Evolutionary conservation across 2,888 invertebrate genomes (phyloP).

Genomic region (Platypus cylindrus): DNA sequence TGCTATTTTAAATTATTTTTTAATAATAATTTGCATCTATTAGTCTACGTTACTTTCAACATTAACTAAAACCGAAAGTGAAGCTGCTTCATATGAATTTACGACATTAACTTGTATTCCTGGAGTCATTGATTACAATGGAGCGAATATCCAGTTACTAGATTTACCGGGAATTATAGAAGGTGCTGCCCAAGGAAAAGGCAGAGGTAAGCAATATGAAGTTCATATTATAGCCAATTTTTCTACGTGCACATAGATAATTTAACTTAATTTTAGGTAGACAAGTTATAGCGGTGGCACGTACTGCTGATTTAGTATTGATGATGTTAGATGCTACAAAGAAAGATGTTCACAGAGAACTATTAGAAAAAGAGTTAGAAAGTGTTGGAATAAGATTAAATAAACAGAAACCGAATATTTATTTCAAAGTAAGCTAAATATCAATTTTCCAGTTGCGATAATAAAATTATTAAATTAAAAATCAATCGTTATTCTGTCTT

Average conservation of each 20-base stretch:
- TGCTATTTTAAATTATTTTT: too few species aligned
- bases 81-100: slow-evolving; percentile 96
- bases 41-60: slow-evolving; percentile 91
- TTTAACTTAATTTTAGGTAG: slow-evolving; percentile 21
- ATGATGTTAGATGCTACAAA: slow-evolving; percentile 99
- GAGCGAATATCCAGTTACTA: slow-evolving; percentile 94
- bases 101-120: slow-evolving; percentile 98
- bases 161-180: slow-evolving; percentile 99
- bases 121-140: slow-evolving; percentile 96
- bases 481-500: background rate
- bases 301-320: slow-evolving; percentile 93
- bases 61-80: slow-evolving; percentile 90
- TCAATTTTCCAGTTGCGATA: background rate
- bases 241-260: background rate
- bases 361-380: slow-evolving; percentile 91
- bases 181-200: slow-evolving; percentile 76
- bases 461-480: too few species aligned
- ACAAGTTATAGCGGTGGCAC: slow-evolving; percentile 89
- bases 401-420: slow-evolving; percentile 91
- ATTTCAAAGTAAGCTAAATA: slow-evolving; percentile 72
- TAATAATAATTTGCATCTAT: slow-evolving; percentile 10
- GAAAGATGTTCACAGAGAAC: slow-evolving; percentile 84
- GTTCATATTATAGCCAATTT: slow-evolving; percentile 2
- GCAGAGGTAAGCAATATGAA: slow-evolving; percentile 34
- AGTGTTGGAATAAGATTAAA: slow-evolving; percentile 96